Percentiles rank a stretch among this genome's conserved stretches.
Conservation (phyloP, 2,797 vertebrate species). For the Sparidentex hasta region DNA sequence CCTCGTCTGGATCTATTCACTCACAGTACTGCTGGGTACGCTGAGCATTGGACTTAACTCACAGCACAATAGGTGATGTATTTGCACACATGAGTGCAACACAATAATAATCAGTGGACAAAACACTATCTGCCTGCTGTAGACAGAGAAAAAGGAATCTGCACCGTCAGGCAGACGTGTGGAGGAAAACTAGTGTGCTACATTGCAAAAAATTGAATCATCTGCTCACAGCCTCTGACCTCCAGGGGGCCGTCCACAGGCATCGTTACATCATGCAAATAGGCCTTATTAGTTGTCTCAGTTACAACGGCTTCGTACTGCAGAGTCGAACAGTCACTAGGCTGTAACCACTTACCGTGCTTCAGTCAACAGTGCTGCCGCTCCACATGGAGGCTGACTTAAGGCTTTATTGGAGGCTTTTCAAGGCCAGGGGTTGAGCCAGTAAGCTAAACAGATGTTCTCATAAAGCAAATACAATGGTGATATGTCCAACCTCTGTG, state of each 20-base stretch:
- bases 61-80: background rate
- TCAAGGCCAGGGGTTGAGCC: slow-evolving; percentile 69
- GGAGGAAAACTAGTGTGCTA: background rate
- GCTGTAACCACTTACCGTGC: slow-evolving; percentile 32
- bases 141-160: background rate
- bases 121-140: background rate
- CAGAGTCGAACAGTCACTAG: slow-evolving; percentile 9
- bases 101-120: background rate
- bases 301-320: slow-evolving; percentile 10
- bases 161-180: background rate
- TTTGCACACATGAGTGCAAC: background rate
- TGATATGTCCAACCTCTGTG: slow-evolving; percentile 62
- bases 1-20: slow-evolving; percentile 2
- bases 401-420: slow-evolving; percentile 64
- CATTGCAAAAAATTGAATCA: background rate
- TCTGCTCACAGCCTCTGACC: background rate
- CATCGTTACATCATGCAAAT: slow-evolving; percentile 17
- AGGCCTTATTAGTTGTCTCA: slow-evolving; percentile 7
- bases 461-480: slow-evolving; percentile 80
- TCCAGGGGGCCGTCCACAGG: slow-evolving; percentile 4
- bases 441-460: slow-evolving; percentile 83
- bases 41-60: background rate
- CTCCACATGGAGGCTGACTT: slow-evolving; percentile 59
- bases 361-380: slow-evolving; percentile 21
- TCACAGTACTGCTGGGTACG: background rate